Conservation (phyloP, 2,888 invertebrate genomes). For the Taphrorychus bicolor region DNA sequence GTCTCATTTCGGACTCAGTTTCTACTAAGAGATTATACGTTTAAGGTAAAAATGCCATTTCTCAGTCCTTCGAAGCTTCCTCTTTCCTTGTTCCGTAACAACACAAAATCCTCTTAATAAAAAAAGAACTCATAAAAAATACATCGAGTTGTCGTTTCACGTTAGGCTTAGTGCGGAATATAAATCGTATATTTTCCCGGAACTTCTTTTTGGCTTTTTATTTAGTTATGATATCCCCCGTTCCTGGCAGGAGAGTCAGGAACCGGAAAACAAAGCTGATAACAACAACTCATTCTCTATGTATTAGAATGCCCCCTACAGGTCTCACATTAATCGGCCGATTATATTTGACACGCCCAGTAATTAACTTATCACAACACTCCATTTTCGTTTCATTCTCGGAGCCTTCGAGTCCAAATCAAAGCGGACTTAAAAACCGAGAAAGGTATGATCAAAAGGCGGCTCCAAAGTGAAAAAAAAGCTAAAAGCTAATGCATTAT, state of each 20-base stretch:
- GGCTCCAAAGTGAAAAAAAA: background rate
- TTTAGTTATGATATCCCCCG: background rate
- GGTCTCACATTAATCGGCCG: background rate
- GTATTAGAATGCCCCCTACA: background rate
- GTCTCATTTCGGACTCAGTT: too few species aligned
- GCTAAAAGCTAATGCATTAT: constrained; percentile 27
- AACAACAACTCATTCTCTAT: too few species aligned
- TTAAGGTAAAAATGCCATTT: too few species aligned
- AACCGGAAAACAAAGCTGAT: background rate
- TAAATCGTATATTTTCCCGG: background rate
- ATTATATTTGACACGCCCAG: background rate
- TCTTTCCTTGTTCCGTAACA: background rate
- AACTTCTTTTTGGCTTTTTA: background rate
- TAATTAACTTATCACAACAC: background rate
- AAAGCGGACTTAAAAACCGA: background rate
- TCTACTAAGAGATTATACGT: too few species aligned
- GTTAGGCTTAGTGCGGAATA: background rate
- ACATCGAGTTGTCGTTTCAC: background rate
- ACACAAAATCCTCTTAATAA: background rate
- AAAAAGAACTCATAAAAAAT: background rate
- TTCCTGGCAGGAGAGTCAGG: background rate
- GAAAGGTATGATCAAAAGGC: background rate
- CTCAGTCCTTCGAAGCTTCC: too few species aligned
- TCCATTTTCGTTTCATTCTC: background rate
- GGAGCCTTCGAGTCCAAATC: background rate